Evolutionary conservation across 2,888 invertebrate genomes (phyloP), one percentile per base, ranked within the genome.

Genomic region (Meloe dianella): DNA sequence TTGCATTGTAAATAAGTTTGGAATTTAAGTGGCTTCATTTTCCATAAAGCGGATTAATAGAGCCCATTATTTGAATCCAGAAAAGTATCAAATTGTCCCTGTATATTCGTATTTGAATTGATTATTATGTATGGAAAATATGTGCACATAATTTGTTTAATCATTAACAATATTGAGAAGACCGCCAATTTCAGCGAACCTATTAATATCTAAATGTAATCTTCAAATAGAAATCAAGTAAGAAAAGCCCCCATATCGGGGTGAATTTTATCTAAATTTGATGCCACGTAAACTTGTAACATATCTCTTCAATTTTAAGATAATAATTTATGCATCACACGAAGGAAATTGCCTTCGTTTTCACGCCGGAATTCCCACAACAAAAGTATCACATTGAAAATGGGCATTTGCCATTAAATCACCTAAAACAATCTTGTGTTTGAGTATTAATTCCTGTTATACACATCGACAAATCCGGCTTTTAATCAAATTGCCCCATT

Each of bases 1-100:
- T 75, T 75, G 72, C 71, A 73, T 73, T 74, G 73, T 74, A 73
- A 74, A 73, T 74, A 74, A 71, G 73, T 69, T 70, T 71, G 69
- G 69, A 71, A 70, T 74, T 63, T 70, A 70, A 71, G 75, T 69
- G 71, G 70, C 64, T 66, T 66, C 68, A 47, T 47, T 69, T 73
- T 73, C 71, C 71, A 72, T 68, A 68, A 71, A 70, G 70, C 70
- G 74, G 75, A 73, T 74, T 75, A 71, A 75, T 73, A 67, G 71
- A 64, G 59, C 63, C 68, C 41, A 72, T 74, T 73, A 73, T 73
- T 72, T 63, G 62, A 47, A 20, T 47, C 47, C 41, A 41, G 60
- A 68, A 71, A 64, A 63, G 61, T 60, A 62, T 57, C 30, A 63
- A 65, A 70, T 20, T 12, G 20, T 20, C 35, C 14, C 9, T 35